These are phyloP conservation scores for Entelurus aequoreus DNA, from an alignment of 2,113 vertebrate species.

Conservation along the genomic window DNA sequence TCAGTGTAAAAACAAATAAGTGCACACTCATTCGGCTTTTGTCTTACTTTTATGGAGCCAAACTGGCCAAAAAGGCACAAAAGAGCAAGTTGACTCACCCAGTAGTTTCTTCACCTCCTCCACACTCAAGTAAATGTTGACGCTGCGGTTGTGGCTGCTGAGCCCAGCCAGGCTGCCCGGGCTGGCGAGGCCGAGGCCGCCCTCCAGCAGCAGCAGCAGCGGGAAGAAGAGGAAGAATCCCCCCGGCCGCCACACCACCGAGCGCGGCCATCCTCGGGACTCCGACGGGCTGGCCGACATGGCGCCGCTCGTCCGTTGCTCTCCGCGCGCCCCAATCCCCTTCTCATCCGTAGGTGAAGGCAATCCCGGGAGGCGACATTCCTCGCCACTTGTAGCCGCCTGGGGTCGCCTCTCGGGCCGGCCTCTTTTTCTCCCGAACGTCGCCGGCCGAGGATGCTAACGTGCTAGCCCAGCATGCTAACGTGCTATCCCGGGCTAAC, in stretches of 20 bases:
- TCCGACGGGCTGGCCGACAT: conserved; percentile 60
- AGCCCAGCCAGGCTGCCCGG: conserved; percentile 45
- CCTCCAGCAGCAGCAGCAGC: conserved; percentile 67
- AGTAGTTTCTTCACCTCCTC: conserved; percentile 77
- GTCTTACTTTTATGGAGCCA: not conserved
- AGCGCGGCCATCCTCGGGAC: conserved; percentile 56
- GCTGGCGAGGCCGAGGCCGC: conserved; percentile 61
- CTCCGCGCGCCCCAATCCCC: conserved; percentile 27
- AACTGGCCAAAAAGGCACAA: not conserved
- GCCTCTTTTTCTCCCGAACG: conserved; percentile 28
- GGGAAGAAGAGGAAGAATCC: conserved; percentile 67
- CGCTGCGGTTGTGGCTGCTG: conserved; percentile 49
- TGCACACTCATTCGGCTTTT: too few relatives aligned
- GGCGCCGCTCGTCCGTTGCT: conserved; percentile 41
- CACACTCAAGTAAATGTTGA: conserved; percentile 78
- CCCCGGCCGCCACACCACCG: conserved; percentile 59
- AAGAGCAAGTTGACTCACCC: conserved; percentile 52
- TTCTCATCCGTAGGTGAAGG: conserved; percentile 70
- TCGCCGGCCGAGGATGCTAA: conserved; percentile 45
- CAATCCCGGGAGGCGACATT: conserved; percentile 69
- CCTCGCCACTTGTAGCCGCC: conserved; percentile 29
- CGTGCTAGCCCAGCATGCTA: conserved; percentile 53
- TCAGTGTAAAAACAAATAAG: too few relatives aligned
- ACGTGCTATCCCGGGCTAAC: conserved; percentile 51
- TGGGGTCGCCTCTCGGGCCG: conserved; percentile 4